Conservation (phyloP, 2,113 vertebrate genomes). For the Cyanocitta stelleri region DNA sequence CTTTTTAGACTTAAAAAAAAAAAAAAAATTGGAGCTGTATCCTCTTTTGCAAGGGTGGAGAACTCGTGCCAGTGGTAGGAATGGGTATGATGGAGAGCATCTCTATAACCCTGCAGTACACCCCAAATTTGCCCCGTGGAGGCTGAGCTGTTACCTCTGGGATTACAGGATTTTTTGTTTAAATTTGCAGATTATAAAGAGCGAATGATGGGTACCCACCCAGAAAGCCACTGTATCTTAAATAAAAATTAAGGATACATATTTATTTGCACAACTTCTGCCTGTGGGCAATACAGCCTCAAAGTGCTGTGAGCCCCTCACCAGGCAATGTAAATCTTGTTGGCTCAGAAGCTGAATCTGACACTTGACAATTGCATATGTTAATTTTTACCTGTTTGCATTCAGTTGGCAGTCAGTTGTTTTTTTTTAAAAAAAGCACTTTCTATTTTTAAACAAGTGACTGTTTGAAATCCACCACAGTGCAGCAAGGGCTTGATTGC, state of each 20-base stretch:
- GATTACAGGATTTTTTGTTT: background rate
- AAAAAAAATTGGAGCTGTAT: background rate
- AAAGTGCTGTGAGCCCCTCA: background rate
- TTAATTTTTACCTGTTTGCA: slow-evolving; percentile 28
- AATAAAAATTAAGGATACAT: background rate
- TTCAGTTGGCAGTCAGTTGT: background rate
- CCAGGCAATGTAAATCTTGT: background rate
- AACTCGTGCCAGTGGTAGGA: accelerated
- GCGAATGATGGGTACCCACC: accelerated
- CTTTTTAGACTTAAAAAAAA: background rate
- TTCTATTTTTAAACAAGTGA: slow-evolving; percentile 49
- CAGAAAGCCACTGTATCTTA: background rate
- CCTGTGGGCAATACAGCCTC: background rate
- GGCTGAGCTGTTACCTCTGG: background rate
- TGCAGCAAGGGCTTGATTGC: background rate
- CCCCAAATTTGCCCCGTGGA: accelerated
- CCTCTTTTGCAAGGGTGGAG: background rate
- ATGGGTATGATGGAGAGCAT: background rate
- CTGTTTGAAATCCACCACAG: background rate
- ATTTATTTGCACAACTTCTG: background rate
- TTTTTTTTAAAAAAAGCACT: background rate
- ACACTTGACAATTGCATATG: background rate
- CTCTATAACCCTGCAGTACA: accelerated
- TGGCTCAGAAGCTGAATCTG: background rate
- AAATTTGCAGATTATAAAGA: background rate